Evolutionary conservation across 2,113 vertebrate species (phyloP).

Genomic region (Stigmatopora argus): DNA sequence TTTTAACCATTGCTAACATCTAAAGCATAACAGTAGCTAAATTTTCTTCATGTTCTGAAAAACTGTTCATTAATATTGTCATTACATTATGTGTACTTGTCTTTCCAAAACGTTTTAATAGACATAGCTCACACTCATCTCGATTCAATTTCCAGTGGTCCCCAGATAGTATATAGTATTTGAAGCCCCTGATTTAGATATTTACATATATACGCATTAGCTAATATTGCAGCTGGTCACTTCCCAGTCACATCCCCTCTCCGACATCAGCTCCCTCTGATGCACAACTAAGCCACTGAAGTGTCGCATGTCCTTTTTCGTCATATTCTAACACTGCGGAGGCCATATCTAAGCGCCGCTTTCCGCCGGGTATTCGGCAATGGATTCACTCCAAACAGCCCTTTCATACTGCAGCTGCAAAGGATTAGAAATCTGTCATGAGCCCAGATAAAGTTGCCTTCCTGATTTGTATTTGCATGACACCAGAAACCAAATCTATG

Average conservation of each 20-base stretch:
- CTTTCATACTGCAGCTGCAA: conserved; percentile 70
- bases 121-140: too few relatives aligned
- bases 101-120: too few relatives aligned
- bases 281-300: conserved; percentile 43
- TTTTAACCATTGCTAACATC: too few relatives aligned
- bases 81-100: too few relatives aligned
- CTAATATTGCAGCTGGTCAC: conserved; percentile 21
- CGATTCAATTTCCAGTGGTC: too few relatives aligned
- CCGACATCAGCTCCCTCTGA: conserved; percentile 21
- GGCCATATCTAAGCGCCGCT: conserved; percentile 54
- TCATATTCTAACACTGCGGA: conserved; percentile 50
- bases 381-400: conserved; percentile 63
- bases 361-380: conserved; percentile 54
- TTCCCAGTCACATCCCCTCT: conserved; percentile 35
- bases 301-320: conserved; percentile 50
- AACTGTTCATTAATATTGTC: too few relatives aligned
- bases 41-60: too few relatives aligned
- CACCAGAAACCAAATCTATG: conserved; percentile 41
- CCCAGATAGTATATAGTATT: too few relatives aligned
- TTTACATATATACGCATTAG: background rate
- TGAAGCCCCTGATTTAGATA: background rate
- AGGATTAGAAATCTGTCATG: conserved; percentile 66
- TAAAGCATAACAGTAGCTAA: too few relatives aligned
- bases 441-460: conserved; percentile 64
- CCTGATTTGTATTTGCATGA: conserved; percentile 51